A percentile compares a stretch with the other conserved stretches of the same genome.
phyloP scores from a whole-genome alignment of 2,113 vertebrate species.

The Siphamia tubifer region DNA sequence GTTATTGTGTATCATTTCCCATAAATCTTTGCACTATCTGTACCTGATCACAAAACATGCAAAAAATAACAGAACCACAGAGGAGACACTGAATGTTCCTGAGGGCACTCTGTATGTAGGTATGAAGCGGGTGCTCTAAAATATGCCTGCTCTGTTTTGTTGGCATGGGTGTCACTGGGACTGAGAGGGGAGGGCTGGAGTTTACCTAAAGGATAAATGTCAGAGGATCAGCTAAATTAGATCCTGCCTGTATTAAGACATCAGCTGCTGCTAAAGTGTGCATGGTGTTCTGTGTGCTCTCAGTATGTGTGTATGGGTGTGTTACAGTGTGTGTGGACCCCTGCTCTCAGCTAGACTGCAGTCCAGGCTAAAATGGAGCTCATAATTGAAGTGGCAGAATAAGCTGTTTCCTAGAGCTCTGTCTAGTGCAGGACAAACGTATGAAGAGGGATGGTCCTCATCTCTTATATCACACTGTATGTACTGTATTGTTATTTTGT shows the following conservation, averaged over 20 bases:
- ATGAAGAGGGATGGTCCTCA: slow-evolving; percentile 24
- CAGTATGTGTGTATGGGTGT: background rate
- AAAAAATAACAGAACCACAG: slow-evolving; percentile 51
- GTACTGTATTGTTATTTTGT: background rate
- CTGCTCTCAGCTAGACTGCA: slow-evolving; percentile 55
- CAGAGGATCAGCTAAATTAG: slow-evolving; percentile 77
- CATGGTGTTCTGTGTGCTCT: slow-evolving; percentile 21
- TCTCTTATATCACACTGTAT: slow-evolving; percentile 4
- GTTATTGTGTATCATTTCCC: slow-evolving; percentile 19
- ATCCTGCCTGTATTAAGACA: slow-evolving; percentile 76
- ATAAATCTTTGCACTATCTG: slow-evolving; percentile 22
- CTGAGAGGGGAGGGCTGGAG: slow-evolving; percentile 50
- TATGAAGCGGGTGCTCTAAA: slow-evolving; percentile 50
- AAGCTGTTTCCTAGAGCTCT: slow-evolving; percentile 58
- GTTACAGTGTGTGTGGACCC: slow-evolving; percentile 28
- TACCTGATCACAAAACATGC: slow-evolving; percentile 56
- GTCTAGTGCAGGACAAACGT: slow-evolving; percentile 61
- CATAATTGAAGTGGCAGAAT: slow-evolving; percentile 64
- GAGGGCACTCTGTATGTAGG: slow-evolving; percentile 59
- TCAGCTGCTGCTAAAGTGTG: slow-evolving; percentile 64
- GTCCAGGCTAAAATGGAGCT: slow-evolving; percentile 62
- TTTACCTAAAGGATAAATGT: slow-evolving; percentile 83
- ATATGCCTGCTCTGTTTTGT: slow-evolving; percentile 51
- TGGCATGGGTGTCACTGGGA: slow-evolving; percentile 54
- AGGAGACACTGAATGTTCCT: slow-evolving; percentile 38